Evolutionary conservation across 1,140 invertebrate species (phyloP).

Genomic region (Pseudomyrmex sp.): DNA sequence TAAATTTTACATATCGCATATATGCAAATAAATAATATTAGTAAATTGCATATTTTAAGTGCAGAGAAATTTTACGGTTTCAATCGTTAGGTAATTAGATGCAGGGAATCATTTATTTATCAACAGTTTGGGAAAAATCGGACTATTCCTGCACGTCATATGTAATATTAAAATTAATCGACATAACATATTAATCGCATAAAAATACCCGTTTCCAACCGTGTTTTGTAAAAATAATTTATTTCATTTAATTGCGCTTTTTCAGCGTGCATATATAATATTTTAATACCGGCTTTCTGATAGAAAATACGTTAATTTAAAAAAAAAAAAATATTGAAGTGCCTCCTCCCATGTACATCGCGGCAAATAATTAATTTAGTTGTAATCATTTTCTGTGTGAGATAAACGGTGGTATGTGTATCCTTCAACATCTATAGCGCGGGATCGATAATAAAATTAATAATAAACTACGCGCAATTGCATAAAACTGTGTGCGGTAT

Average conservation of each 20-base stretch:
- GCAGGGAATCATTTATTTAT: neutral
- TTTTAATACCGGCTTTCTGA: constrained; percentile 30
- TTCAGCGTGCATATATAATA: constrained; percentile 18
- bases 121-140: neutral
- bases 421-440: neutral
- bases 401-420: neutral
- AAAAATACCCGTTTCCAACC: constrained; percentile 32
- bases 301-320: constrained; percentile 48
- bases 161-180: constrained; percentile 52
- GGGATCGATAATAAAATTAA: constrained; percentile 56
- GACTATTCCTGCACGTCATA: neutral
- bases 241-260: constrained; percentile 56
- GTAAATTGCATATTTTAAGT: neutral
- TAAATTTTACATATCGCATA: no score
- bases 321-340: constrained; percentile 40
- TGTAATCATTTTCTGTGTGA: constrained; percentile 48
- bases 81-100: neutral
- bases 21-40: no score
- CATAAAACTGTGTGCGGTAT: constrained; percentile 37
- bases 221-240: constrained; percentile 43
- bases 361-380: constrained; percentile 53
- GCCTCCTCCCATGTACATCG: constrained; percentile 18
- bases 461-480: constrained; percentile 38
- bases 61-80: neutral
- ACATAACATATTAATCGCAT: constrained; percentile 31